Evolutionary conservation across 2,888 invertebrate species (phyloP), one percentile per base, ranked within the genome.

Genomic region (Pollenia labialis): DNA sequence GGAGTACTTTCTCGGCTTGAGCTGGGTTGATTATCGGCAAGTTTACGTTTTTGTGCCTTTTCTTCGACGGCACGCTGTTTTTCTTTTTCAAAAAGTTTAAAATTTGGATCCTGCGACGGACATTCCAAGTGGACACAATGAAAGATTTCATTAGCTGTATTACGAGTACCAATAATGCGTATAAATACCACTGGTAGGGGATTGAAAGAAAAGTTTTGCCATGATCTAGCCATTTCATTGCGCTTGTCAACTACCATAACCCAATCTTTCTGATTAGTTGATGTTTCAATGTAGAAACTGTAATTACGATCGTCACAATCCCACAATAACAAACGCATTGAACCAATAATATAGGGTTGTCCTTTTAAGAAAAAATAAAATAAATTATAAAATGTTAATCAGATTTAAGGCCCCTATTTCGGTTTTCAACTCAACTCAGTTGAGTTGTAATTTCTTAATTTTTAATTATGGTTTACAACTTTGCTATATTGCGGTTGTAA

Each of bases 291-390:
- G 93, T 98, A 98, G 94, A 98, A 99, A 71, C 98, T 97, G 94
- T 99, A 99, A 89, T 97, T 97, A 72, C 99, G 95, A 93, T 97
- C 97, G 94, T 98, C 98, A 93, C 98, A 99, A 94, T 99, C 99
- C 99, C 99, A 99, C 87, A 99, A 94, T 89, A 99, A 94, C 92
- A 99, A 94, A 93, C 98, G 95, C 95, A 99, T 95, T 44, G 98
- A 98, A 81, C 96, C 96, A 87, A 99, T 96, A 91, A 98, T 95
- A 93, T 98, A 99, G 3, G 99, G 99, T 94, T 99, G 99, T 81
- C 96, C 94, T 94, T 87, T n/a, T 54, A 16, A 42, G 44, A 46
- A 40, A 12, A 16, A 42, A 69, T 3, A 23, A 75, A 62, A 12
- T n/a, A 0, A 52, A 0, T 18, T 44, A 6, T 11, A 18, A 2